A percentile compares a stretch with the other conserved stretches of the same genome.
phyloP scores from a whole-genome alignment of 2,888 invertebrate species.

The Eupeodes latifasciatus region DNA sequence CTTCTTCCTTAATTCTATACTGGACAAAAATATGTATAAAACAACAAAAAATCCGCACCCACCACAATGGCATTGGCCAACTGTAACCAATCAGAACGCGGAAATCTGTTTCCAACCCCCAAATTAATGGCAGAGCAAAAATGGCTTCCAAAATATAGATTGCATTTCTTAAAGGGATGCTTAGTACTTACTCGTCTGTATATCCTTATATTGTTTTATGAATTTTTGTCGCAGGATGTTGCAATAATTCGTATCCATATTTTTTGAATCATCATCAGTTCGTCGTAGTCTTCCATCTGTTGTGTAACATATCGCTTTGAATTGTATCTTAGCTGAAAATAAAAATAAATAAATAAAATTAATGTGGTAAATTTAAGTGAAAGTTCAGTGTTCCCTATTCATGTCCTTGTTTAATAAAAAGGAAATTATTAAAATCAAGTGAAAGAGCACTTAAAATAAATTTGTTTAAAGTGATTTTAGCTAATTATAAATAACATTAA shows the following conservation, averaged over 20 bases:
- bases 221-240: conserved; percentile 53
- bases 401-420: neutral
- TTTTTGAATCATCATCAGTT: conserved; percentile 57
- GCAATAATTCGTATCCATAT: conserved; percentile 39
- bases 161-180: conserved; percentile 45
- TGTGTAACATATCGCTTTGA: conserved; percentile 23
- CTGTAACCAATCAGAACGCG: conserved; percentile 60
- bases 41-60: conserved; percentile 1
- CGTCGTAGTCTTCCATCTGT: conserved; percentile 55
- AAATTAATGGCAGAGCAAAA: conserved; percentile 52
- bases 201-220: conserved; percentile 3
- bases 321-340: neutral
- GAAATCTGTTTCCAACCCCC: conserved; percentile 63
- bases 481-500: neutral
- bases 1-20: neutral
- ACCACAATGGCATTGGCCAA: conserved; percentile 36
- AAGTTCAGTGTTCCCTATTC: neutral
- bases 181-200: neutral
- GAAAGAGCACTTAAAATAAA: neutral
- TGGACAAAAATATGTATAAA: neutral
- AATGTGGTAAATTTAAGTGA: neutral
- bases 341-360: neutral
- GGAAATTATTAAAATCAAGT: neutral
- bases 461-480: neutral
- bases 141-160: conserved; percentile 47